A percentile compares a stretch with the other conserved stretches of the same genome.
These are phyloP conservation scores for Tetranychus cinnabarinus DNA, from an alignment of 1,140 invertebrate species.

Conservation along the genomic window DNA sequence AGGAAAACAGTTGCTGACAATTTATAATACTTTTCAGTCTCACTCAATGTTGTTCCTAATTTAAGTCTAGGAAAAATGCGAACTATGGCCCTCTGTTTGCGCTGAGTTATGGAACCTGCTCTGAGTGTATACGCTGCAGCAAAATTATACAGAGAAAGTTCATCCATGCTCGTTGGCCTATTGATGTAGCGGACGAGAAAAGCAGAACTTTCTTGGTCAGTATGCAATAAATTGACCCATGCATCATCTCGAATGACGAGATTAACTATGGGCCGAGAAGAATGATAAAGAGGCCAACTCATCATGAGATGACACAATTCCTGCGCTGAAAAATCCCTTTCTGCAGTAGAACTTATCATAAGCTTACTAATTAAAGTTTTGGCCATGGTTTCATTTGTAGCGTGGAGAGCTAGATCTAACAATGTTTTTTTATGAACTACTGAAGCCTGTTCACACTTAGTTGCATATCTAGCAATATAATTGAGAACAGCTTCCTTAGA, in stretches of 20 bases:
- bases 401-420: neutral
- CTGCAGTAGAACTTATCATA: neutral
- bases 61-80: neutral
- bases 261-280: neutral
- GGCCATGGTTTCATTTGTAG: neutral
- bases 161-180: neutral
- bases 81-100: neutral
- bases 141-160: neutral
- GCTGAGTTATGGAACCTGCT: too few species aligned
- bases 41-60: too few species aligned
- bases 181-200: neutral
- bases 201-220: neutral
- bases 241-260: neutral
- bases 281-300: neutral
- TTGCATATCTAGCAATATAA: neutral
- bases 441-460: neutral
- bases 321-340: neutral
- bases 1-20: too few species aligned
- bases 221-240: neutral
- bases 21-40: too few species aligned
- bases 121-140: too few species aligned
- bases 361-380: neutral
- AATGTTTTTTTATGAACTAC: neutral
- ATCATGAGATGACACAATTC: neutral
- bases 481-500: neutral